Evolutionary conservation across 2,888 invertebrate genomes (phyloP).

Genomic region (Vannuccia rotundouncinata): DNA sequence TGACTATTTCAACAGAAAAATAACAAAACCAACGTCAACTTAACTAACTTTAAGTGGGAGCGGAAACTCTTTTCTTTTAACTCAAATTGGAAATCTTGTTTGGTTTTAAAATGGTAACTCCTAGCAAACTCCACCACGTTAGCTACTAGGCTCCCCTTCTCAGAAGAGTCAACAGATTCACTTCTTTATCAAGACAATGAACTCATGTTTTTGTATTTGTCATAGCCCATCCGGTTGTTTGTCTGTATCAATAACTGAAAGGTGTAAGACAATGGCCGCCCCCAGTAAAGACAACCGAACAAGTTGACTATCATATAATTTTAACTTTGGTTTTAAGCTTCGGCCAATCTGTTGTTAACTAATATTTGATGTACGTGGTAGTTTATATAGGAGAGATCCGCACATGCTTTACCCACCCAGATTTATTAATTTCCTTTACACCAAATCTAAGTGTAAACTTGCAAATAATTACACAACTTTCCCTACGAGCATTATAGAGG

Average conservation of each 20-base stretch:
- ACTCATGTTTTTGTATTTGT: background rate
- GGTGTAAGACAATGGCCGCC: background rate
- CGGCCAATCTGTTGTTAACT: background rate
- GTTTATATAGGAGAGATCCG: background rate
- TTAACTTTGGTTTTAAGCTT: background rate
- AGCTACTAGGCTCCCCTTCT: background rate
- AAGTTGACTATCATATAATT: background rate
- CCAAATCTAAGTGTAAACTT: conserved; percentile 14
- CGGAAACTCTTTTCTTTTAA: background rate
- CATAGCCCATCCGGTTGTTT: background rate
- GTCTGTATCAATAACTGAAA: background rate
- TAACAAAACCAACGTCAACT: background rate
- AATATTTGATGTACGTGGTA: background rate
- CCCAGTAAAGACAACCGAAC: background rate
- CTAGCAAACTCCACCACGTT: background rate
- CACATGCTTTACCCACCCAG: background rate
- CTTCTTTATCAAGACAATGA: background rate
- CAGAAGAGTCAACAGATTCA: background rate
- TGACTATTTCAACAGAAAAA: background rate
- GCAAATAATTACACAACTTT: background rate
- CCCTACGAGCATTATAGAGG: too few relatives aligned
- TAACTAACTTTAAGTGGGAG: background rate
- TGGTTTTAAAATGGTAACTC: background rate
- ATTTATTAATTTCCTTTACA: background rate
- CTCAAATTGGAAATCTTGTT: background rate